phyloP scores from a whole-genome alignment of 2,888 invertebrate species.

The Hypselothyrea guttata region DNA sequence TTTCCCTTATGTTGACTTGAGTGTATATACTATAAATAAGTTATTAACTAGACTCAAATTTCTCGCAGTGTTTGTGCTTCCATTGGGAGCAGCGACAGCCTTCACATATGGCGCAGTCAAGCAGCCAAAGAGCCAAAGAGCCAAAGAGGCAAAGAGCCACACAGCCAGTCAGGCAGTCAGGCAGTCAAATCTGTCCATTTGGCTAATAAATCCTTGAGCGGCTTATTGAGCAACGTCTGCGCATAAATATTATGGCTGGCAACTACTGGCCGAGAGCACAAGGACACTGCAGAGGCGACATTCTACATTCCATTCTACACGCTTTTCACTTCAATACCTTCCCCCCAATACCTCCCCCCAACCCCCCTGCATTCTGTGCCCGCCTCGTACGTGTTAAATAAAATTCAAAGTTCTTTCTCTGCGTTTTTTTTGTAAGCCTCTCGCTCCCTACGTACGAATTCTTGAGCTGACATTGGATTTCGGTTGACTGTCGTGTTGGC shows the following conservation, averaged over 20 bases:
- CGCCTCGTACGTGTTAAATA: conserved; percentile 72
- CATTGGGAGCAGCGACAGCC: conserved; percentile 32
- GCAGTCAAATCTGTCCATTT: conserved; percentile 82
- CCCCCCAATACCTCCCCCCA: background rate
- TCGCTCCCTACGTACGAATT: conserved; percentile 44
- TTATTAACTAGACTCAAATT: conserved; percentile 12
- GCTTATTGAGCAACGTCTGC: conserved; percentile 79
- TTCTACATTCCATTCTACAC: conserved; percentile 32
- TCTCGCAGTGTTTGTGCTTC: conserved; percentile 47
- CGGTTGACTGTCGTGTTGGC: conserved; percentile 66
- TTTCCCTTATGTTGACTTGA: too few species aligned
- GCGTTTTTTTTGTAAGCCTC: conserved; percentile 11
- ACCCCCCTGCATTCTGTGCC: conserved; percentile 34
- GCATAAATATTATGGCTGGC: conserved; percentile 74
- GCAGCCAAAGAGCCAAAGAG: conserved; percentile 13
- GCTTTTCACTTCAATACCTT: conserved; percentile 55
- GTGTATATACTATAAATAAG: too few species aligned
- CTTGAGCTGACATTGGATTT: conserved; percentile 78
- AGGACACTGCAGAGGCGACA: conserved; percentile 22
- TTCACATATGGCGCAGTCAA: conserved; percentile 57
- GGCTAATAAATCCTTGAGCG: conserved; percentile 82
- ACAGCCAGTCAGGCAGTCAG: conserved; percentile 49
- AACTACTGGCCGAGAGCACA: conserved; percentile 56
- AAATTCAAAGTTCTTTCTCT: conserved; percentile 47
- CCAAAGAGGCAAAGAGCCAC: conserved; percentile 4